Percentiles rank a stretch among this genome's conserved stretches.
Evolutionary conservation across 37 sponge, comb jelly and placozoan species (phyloP).

Genomic region (Ianthella basta): DNA sequence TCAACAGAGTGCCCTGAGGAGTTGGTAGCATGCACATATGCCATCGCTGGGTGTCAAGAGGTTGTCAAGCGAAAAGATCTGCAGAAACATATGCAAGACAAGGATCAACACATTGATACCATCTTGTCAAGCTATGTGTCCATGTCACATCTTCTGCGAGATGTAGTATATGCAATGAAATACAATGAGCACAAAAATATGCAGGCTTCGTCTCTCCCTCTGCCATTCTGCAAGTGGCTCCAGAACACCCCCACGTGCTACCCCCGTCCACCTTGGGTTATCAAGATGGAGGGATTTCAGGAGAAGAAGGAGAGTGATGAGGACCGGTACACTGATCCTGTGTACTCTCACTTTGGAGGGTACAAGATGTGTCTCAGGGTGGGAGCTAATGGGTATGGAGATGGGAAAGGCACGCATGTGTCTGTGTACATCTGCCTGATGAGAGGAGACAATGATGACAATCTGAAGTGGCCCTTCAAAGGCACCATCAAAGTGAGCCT

Average conservation of each 20-base stretch:
- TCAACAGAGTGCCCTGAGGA: slow-evolving; percentile 26
- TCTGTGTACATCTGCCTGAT: slow-evolving; percentile 48
- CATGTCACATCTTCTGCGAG: no score
- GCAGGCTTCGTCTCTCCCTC: neutral
- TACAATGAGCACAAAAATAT: no score
- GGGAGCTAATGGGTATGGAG: slow-evolving; percentile 17
- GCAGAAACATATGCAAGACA: neutral
- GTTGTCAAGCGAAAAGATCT: neutral
- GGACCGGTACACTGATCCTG: slow-evolving; percentile 44
- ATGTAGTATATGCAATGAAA: no score
- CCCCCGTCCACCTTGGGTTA: slow-evolving; percentile 19
- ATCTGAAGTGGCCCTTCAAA: slow-evolving; percentile 51
- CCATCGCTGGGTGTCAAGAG: slow-evolving; percentile 45
- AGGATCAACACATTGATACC: neutral
- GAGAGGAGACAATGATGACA: slow-evolving; percentile 50
- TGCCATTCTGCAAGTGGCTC: slow-evolving; percentile 10
- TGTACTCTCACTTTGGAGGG: slow-evolving; percentile 54
- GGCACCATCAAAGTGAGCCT: slow-evolving; percentile 49
- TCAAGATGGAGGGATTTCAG: slow-evolving; percentile 11
- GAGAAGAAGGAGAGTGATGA: neutral
- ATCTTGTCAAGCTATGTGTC: no score
- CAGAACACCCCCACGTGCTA: slow-evolving; percentile 20
- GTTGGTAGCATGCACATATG: slow-evolving; percentile 49
- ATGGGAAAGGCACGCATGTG: slow-evolving; percentile 32
- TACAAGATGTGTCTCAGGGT: slow-evolving; percentile 48